Evolutionary conservation across 1,140 invertebrate species (phyloP), one percentile per base, ranked within the genome.

Genomic region (Cyrtorhinus lividipennis): DNA sequence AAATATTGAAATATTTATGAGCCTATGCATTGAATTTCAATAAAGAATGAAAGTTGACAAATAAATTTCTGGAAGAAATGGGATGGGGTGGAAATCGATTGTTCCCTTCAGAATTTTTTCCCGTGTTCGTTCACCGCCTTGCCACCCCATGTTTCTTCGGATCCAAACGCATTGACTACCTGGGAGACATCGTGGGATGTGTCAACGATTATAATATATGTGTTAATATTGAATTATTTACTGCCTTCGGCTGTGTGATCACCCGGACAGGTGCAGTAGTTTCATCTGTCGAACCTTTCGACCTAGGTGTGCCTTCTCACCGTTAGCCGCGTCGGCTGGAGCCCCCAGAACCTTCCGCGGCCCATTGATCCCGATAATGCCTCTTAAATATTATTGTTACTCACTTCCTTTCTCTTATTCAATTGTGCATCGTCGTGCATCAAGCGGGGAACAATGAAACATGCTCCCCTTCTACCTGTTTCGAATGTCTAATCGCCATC

Each of bases 171-270:
- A 20, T 53, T 53, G 10, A 53, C 48, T 53, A 53, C 48, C 48
- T 53, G 48, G 3, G 20, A 20, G 48, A 13, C 48, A 20, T 20
- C 48, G 48, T 53, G 48, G 48, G 48, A 53, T 22, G 48, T 22
- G 48, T 53, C 48, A 53, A 8, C 10, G 8, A 15, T 22, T 12
- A 53, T 53, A 53, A 53, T 53, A 53, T 53, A 53, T 53, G 10
- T 53, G 48, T 53, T 53, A 53, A 53, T 53, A 53, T 53, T 53
- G 48, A 53, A 53, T 53, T 53, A 53, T 53, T 53, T 53, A 53
- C 48, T 53, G 48, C 5, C 20, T 10, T 53, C 48, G 48, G 48
- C 18, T 53, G 10, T 53, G 48, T 53, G 48, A 53, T 53, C 48
- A 22, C 20, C 48, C 10, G 48, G 48, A 53, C 48, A 53, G 48